Conservation (phyloP, 2,113 vertebrate genomes). For the Gnathonemus longibarbis region DNA sequence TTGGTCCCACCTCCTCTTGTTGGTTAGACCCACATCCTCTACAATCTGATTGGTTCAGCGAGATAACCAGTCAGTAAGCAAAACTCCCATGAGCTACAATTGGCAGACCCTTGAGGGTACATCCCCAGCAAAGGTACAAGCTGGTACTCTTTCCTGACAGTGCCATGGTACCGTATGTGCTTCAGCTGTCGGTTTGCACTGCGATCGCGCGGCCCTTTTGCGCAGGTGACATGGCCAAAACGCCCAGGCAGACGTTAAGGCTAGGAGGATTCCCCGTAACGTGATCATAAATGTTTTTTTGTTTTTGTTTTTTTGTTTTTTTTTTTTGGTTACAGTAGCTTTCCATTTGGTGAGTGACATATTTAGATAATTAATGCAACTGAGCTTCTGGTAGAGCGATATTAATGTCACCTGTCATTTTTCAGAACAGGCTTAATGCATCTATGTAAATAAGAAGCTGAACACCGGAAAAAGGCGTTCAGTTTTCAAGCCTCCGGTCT, state of each 20-base stretch:
- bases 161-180: background rate
- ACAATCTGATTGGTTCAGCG: background rate
- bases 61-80: background rate
- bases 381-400: constrained; percentile 5
- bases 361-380: constrained; percentile 30
- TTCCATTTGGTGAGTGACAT: background rate
- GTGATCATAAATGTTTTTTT: background rate
- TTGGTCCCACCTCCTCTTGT: background rate
- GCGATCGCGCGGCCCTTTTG: background rate
- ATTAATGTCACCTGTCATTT: constrained; percentile 32
- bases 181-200: background rate
- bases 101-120: background rate
- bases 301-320: background rate
- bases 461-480: constrained; percentile 23
- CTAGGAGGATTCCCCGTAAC: background rate
- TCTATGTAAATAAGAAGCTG: constrained; percentile 30
- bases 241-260: background rate
- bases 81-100: background rate
- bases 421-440: constrained; percentile 35
- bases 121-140: background rate
- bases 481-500: constrained; percentile 29
- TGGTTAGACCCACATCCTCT: background rate
- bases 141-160: background rate
- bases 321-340: background rate
- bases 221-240: background rate